A percentile compares a stretch with the other conserved stretches of the same genome.
Evolutionary conservation across 2,888 invertebrate species (phyloP).

Genomic region (Thysanoteuthis rhombus): DNA sequence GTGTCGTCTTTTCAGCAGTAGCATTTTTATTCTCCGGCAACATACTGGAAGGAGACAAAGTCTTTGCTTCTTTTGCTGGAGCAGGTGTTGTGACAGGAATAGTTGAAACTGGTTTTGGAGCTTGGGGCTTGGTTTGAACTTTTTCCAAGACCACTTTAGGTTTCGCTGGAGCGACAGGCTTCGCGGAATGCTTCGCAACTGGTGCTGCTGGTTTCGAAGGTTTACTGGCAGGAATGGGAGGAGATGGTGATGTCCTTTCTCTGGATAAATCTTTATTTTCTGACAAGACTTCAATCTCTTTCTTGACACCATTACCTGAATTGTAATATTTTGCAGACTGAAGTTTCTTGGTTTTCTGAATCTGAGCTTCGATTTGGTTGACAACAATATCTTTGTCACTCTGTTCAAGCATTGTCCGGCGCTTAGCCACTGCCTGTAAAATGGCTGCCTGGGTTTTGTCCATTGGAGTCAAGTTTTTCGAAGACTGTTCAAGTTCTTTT

Average conservation of each 20-base stretch:
- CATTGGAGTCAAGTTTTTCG: not conserved
- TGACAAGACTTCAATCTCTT: not conserved
- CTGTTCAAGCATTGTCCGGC: constrained; percentile 56
- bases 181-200: not conserved
- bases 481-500: constrained; percentile 32
- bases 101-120: not conserved
- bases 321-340: constrained; percentile 57
- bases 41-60: constrained; percentile 16
- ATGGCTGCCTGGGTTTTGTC: constrained; percentile 57
- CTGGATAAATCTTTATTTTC: not conserved
- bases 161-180: constrained; percentile 1
- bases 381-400: constrained; percentile 50
- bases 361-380: constrained; percentile 57
- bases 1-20: constrained; percentile 14
- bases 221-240: constrained; percentile 35
- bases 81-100: not conserved
- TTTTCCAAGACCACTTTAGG: not conserved
- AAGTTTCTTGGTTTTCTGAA: constrained; percentile 61
- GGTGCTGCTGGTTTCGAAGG: constrained; percentile 17
- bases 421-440: constrained; percentile 61
- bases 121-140: not conserved
- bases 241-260: constrained; percentile 13
- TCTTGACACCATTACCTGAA: constrained; percentile 40
- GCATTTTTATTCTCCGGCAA: constrained; percentile 35
- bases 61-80: not conserved